Percentiles rank a stretch among this genome's conserved stretches.
Evolutionary conservation across 2,797 vertebrate species (phyloP).

Genomic region (Alauda arvensis): DNA sequence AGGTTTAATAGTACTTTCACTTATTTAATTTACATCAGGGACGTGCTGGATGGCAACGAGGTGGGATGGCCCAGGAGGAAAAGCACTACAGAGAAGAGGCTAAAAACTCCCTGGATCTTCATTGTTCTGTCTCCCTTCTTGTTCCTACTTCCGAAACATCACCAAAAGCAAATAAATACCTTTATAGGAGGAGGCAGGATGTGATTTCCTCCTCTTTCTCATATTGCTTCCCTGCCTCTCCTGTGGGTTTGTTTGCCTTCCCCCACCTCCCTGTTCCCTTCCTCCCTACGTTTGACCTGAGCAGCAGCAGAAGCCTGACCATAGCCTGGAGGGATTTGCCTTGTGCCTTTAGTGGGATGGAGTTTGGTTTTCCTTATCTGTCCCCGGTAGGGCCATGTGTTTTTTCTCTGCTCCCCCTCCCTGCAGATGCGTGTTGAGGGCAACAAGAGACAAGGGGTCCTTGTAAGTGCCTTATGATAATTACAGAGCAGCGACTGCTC

Average conservation of each 20-base stretch:
- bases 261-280: not conserved
- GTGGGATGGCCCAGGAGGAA: not conserved
- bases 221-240: not conserved
- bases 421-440: slow-evolving; percentile 21
- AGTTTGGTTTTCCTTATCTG: slow-evolving; percentile 33
- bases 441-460: slow-evolving; percentile 46
- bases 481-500: slow-evolving; percentile 54
- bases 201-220: slow-evolving; percentile 9
- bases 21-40: slow-evolving; percentile 39
- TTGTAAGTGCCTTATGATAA: slow-evolving; percentile 67
- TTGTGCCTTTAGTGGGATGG: slow-evolving; percentile 26
- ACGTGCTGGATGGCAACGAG: not conserved
- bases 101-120: not conserved
- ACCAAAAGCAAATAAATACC: not conserved
- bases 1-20: not conserved
- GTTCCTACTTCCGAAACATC: not conserved
- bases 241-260: not conserved
- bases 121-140: not conserved
- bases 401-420: slow-evolving; percentile 21
- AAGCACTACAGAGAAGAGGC: not conserved
- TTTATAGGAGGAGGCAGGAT: not conserved
- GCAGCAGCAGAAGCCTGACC: not conserved
- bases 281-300: not conserved
- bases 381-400: slow-evolving; percentile 35
- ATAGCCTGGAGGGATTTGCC: slow-evolving; percentile 36